phyloP scores from a whole-genome alignment of 1,140 invertebrate genomes.

The Stenopsyche tienmushanensis region DNA sequence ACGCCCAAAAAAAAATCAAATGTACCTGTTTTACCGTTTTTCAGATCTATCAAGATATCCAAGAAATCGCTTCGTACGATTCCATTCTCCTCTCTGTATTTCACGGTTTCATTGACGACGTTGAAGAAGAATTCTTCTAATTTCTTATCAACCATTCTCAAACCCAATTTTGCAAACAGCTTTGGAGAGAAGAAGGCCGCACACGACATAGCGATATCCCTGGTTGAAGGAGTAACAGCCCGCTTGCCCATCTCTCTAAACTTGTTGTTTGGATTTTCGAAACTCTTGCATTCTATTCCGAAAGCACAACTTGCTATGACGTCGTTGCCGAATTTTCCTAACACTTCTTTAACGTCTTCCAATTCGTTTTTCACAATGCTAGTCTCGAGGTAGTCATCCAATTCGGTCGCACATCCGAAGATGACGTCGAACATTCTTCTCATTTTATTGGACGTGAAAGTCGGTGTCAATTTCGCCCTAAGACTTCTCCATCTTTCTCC shows the following conservation, averaged over 20 bases:
- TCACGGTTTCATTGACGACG: slow-evolving; percentile 51
- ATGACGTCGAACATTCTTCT: slow-evolving; percentile 56
- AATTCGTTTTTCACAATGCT: slow-evolving; percentile 38
- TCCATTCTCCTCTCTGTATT: slow-evolving; percentile 52
- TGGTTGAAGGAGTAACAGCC: no score
- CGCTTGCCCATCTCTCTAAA: slow-evolving; percentile 54
- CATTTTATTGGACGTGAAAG: slow-evolving; percentile 62
- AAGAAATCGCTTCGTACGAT: slow-evolving; percentile 58
- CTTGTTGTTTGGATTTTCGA: slow-evolving; percentile 52
- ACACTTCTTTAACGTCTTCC: slow-evolving; percentile 49
- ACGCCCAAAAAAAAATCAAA: no score
- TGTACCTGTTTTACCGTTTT: no score
- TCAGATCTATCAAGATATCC: slow-evolving; percentile 57
- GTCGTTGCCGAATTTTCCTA: slow-evolving; percentile 58
- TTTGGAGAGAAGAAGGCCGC: no score
- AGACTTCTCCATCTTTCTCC: slow-evolving; percentile 58
- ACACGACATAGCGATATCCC: no score
- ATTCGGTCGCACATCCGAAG: slow-evolving; percentile 44
- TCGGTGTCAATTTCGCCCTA: slow-evolving; percentile 55
- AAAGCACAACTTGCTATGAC: slow-evolving; percentile 60
- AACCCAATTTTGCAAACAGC: no score
- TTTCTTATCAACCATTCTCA: slow-evolving; percentile 43
- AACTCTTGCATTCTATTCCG: slow-evolving; percentile 57
- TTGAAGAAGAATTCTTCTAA: slow-evolving; percentile 54
- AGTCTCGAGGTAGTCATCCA: slow-evolving; percentile 43